Evolutionary conservation across 2,113 vertebrate species (phyloP).

Genomic region (Anolis sagrei): DNA sequence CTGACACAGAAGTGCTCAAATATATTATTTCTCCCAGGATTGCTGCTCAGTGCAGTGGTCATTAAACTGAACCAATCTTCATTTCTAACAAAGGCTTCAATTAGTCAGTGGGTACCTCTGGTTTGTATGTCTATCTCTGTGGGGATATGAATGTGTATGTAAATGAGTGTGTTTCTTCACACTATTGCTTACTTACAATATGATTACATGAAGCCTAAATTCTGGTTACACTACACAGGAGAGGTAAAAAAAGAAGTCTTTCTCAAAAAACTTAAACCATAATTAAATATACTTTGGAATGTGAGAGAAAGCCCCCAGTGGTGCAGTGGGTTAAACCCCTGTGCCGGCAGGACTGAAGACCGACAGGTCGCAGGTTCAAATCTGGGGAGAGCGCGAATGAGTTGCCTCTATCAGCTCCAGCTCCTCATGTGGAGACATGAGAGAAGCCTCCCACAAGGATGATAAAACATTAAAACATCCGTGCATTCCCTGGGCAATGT

Average conservation of each 20-base stretch:
- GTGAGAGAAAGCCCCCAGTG: too few relatives aligned
- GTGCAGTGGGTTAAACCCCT: too few relatives aligned
- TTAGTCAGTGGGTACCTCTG: background rate
- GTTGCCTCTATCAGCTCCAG: too few relatives aligned
- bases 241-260: background rate
- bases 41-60: background rate
- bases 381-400: too few relatives aligned
- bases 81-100: background rate
- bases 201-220: background rate
- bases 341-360: too few relatives aligned
- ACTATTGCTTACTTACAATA: background rate
- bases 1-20: background rate
- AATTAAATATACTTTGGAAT: too few relatives aligned
- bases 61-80: background rate
- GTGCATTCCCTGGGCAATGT: too few relatives aligned
- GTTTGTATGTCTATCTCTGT: too few relatives aligned
- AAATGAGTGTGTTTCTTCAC: background rate
- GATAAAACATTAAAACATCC: too few relatives aligned
- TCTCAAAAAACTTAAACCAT: background rate
- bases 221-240: background rate
- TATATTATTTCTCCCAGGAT: background rate
- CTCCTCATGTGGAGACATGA: too few relatives aligned
- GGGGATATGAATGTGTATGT: background rate
- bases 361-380: too few relatives aligned
- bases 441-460: too few relatives aligned